A percentile compares a stretch with the other conserved stretches of the same genome.
phyloP scores from a whole-genome alignment of 64 coral and sea anemone species.

The Trachythela sp. region DNA sequence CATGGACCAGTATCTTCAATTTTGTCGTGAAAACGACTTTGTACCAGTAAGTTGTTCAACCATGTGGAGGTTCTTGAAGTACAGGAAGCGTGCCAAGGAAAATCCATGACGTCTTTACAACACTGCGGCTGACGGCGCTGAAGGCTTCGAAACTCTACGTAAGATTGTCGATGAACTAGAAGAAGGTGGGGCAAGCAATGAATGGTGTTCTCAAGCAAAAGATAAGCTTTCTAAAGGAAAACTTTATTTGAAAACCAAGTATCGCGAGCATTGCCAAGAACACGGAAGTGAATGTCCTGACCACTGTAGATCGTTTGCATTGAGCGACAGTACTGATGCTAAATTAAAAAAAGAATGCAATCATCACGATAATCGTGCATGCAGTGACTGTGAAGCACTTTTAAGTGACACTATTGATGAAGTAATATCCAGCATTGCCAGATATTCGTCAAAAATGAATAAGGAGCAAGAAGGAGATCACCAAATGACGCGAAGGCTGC shows the following conservation, averaged over 20 bases:
- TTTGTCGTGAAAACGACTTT: constrained; percentile 47
- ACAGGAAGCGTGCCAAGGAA: background rate
- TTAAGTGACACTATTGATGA: background rate
- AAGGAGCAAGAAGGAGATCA: background rate
- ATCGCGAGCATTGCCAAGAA: constrained; percentile 30
- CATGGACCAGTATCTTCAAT: constrained; percentile 46
- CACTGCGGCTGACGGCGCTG: constrained; percentile 31
- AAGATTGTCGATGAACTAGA: constrained; percentile 21
- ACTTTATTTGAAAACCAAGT: constrained; percentile 35
- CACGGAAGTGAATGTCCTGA: constrained; percentile 30
- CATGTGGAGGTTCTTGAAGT: constrained; percentile 35
- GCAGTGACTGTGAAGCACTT: constrained; percentile 26
- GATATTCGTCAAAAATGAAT: no score
- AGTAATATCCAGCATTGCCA: background rate
- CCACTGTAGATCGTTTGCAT: constrained; percentile 26
- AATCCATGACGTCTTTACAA: constrained; percentile 31
- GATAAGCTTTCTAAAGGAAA: background rate
- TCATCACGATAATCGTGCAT: background rate
- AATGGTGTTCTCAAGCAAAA: background rate
- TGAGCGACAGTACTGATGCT: constrained; percentile 15
- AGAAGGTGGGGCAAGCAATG: background rate
- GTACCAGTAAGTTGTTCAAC: constrained; percentile 35
- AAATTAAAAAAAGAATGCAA: background rate
- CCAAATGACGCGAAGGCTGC: background rate
- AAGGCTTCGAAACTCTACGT: background rate